phyloP scores from a whole-genome alignment of 1,140 invertebrate genomes.

The Calephelis virginiensis region DNA sequence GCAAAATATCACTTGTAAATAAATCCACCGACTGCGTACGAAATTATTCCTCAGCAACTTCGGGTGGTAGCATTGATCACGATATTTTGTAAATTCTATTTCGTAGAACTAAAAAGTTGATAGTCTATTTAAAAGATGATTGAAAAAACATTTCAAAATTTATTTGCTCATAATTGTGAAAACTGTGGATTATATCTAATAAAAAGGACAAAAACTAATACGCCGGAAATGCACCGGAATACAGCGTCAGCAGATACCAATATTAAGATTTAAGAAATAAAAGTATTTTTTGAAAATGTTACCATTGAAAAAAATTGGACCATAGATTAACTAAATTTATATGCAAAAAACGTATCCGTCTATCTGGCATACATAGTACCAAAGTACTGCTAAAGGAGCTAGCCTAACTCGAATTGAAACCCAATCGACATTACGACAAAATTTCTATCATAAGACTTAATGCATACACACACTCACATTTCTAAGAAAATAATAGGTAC shows the following conservation, averaged over 20 bases:
- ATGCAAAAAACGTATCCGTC: too few species aligned
- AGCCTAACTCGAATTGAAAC: not conserved
- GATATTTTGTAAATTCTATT: conserved; percentile 23
- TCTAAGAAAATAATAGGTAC: too few species aligned
- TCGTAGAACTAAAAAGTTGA: not conserved
- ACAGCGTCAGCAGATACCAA: conserved; percentile 73
- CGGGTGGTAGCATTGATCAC: conserved; percentile 56
- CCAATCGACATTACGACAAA: too few species aligned
- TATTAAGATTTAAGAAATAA: conserved; percentile 25
- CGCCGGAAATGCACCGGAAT: conserved; percentile 48
- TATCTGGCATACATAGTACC: too few species aligned
- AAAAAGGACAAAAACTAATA: conserved; percentile 33
- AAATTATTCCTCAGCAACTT: conserved; percentile 57
- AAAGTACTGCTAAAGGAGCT: not conserved
- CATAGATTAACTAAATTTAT: not conserved
- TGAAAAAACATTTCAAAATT: not conserved
- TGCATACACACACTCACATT: too few species aligned
- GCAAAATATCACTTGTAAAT: conserved; percentile 76
- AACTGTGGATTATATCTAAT: not conserved
- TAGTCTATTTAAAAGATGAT: not conserved
- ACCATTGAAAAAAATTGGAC: conserved; percentile 15
- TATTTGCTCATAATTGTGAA: not conserved
- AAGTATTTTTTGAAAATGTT: conserved; percentile 20
- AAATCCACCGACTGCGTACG: conserved; percentile 75
- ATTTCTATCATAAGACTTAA: too few species aligned